A percentile compares a stretch with the other conserved stretches of the same genome.
These are phyloP conservation scores for Leucopsar rothschildi DNA, from an alignment of 2,113 vertebrate genomes.

Conservation along the genomic window DNA sequence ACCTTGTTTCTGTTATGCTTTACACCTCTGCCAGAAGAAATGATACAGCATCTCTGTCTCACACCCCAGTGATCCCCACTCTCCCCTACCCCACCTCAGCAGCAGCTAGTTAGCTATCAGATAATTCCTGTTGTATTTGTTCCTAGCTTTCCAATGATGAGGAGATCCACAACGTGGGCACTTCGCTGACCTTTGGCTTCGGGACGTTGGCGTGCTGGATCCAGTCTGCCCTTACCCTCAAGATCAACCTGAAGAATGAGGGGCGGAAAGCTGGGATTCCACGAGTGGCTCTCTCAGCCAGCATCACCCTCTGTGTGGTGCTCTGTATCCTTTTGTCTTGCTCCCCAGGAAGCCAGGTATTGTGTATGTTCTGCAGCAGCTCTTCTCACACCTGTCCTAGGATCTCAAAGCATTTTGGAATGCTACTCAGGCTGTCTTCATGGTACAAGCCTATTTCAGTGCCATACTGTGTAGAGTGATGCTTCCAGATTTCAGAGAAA, in stretches of 20 bases:
- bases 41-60: background rate
- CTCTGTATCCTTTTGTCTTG: slow-evolving; percentile 85
- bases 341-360: background rate
- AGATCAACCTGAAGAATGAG: slow-evolving; percentile 84
- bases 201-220: slow-evolving; percentile 90
- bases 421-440: background rate
- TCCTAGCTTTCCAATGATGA: slow-evolving; percentile 77
- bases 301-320: slow-evolving; percentile 82
- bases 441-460: background rate
- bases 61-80: background rate
- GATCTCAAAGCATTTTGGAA: background rate
- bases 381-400: background rate
- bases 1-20: background rate
- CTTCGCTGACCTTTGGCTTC: slow-evolving; percentile 82
- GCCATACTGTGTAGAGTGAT: background rate
- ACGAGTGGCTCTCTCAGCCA: slow-evolving; percentile 80
- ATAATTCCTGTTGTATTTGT: background rate
- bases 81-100: background rate
- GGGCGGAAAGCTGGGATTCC: slow-evolving; percentile 76
- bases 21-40: background rate
- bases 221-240: slow-evolving; percentile 86
- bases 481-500: background rate
- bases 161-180: slow-evolving; percentile 82
- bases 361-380: background rate
- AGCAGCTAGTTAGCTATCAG: background rate